A percentile compares a stretch with the other conserved stretches of the same genome.
Conservation (phyloP, 2,888 invertebrate genomes). For the Caenorhabditis japonica region DNA sequence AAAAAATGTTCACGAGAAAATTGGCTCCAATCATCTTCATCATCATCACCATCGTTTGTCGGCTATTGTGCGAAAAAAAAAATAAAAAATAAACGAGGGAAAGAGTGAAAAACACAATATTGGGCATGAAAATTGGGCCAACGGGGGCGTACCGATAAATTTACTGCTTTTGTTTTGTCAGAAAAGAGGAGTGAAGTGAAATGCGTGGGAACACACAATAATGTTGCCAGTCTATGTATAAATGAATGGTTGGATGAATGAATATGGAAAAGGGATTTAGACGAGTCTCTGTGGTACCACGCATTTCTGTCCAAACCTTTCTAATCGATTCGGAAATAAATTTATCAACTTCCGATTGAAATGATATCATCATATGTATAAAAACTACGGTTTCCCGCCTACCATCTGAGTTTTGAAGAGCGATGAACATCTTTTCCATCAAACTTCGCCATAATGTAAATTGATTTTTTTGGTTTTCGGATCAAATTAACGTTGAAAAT, state of each 20-base stretch:
- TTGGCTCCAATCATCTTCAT: constrained; percentile 29
- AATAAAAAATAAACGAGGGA: too few relatives aligned
- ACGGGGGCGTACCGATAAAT: constrained; percentile 35
- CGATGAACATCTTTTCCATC: constrained; percentile 55
- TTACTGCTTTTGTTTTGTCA: constrained; percentile 50
- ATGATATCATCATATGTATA: neutral
- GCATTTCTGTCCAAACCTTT: neutral
- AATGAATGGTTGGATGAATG: constrained; percentile 14
- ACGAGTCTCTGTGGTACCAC: too few relatives aligned
- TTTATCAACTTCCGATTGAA: neutral
- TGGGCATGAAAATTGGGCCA: constrained; percentile 24
- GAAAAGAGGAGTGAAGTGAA: too few relatives aligned
- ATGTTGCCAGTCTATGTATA: constrained; percentile 32
- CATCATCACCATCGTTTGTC: constrained; percentile 12
- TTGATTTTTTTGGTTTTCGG: constrained; percentile 36
- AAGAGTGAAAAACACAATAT: constrained; percentile 27
- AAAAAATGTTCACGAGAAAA: constrained; percentile 19
- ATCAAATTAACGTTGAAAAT: constrained; percentile 24
- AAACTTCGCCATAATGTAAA: constrained; percentile 57
- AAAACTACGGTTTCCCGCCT: neutral
- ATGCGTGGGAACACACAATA: constrained; percentile 45
- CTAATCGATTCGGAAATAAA: constrained; percentile 27
- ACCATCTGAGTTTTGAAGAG: constrained; percentile 39
- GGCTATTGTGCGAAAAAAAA: neutral
- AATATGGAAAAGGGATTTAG: neutral